phyloP scores from a whole-genome alignment of 2,797 vertebrate genomes.

The Bradypodion pumilum region DNA sequence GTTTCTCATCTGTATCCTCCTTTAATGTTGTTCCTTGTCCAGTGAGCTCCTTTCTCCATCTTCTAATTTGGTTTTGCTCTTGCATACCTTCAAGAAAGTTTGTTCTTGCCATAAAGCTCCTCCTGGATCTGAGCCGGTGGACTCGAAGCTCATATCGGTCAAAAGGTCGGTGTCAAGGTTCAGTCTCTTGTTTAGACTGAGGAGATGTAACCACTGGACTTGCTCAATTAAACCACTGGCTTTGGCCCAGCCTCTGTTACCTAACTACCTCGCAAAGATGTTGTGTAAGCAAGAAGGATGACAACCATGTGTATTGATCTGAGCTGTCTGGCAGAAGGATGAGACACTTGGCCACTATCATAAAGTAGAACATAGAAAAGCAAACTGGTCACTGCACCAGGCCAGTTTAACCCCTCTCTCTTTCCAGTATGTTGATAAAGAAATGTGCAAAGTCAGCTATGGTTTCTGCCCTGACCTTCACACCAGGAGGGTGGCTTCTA shows the following conservation, averaged over 20 bases:
- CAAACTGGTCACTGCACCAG: not conserved
- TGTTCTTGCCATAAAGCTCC: too few species aligned
- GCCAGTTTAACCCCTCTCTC: too few species aligned
- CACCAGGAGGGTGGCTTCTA: constrained; percentile 16
- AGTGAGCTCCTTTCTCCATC: too few species aligned
- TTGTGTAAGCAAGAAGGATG: not conserved
- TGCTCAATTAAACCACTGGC: not conserved
- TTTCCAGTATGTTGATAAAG: not conserved
- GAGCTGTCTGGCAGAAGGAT: not conserved
- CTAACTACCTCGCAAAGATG: not conserved
- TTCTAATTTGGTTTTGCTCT: too few species aligned
- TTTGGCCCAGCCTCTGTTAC: not conserved
- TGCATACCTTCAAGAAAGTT: too few species aligned
- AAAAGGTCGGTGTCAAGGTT: too few species aligned
- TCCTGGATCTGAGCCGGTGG: too few species aligned
- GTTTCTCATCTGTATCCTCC: too few species aligned
- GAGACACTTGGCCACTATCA: not conserved
- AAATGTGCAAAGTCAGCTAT: not conserved
- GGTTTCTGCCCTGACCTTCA: not conserved
- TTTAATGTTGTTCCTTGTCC: too few species aligned
- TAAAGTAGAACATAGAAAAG: not conserved
- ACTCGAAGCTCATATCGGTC: too few species aligned
- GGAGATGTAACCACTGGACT: not conserved
- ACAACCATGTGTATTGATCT: not conserved
- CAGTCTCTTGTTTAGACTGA: too few species aligned